Evolutionary conservation across 2,113 vertebrate genomes (phyloP), one percentile per base, ranked within the genome.

Genomic region (Mirza zaza): DNA sequence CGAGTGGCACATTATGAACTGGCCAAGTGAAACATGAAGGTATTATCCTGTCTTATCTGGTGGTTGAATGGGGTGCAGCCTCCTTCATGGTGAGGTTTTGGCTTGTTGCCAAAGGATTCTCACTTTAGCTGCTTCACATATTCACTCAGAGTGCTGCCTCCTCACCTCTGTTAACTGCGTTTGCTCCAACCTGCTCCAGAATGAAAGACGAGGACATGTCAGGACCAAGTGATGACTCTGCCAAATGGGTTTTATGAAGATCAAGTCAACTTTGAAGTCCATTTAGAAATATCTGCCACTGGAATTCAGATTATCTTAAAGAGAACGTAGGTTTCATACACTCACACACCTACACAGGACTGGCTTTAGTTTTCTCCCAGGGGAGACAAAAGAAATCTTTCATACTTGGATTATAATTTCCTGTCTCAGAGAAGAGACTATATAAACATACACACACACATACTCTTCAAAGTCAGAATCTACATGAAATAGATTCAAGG

Each of bases 1-100:
- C 7, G 9, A 55, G 67, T 95, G 96, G 93, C 86, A 97, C 97
- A 98, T 98, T 98, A 98, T 97, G 97, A 98, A 98, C 98, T 98
- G 97, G 88, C 97, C 97, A 96, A 98, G 97, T 98, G 98, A 98
- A 96, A 98, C 98, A 95, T 84, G 90, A 97, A 98, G 95, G 88
- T 91, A 97, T 98, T 98, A 97, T 98, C 95, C 97, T 0, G 0
- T 93, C 96, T 98, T 98, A 97, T 97, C 97, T 95, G 92, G 93
- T 92, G 67, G 96, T 87, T 98, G 97, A 98, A 96, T 97, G 97
- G 97, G 97, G 97, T 97, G 52, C 77, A 98, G 93, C 97, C 97
- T 96, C 97, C 97, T 87, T 97, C 97, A 93, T 96, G 91, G 97
- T 96, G 95, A 97, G 94, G 96, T 92, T 96, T 91, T 94, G 96